phyloP scores from a whole-genome alignment of 2,888 invertebrate species.

The Mesoligia furuncula region DNA sequence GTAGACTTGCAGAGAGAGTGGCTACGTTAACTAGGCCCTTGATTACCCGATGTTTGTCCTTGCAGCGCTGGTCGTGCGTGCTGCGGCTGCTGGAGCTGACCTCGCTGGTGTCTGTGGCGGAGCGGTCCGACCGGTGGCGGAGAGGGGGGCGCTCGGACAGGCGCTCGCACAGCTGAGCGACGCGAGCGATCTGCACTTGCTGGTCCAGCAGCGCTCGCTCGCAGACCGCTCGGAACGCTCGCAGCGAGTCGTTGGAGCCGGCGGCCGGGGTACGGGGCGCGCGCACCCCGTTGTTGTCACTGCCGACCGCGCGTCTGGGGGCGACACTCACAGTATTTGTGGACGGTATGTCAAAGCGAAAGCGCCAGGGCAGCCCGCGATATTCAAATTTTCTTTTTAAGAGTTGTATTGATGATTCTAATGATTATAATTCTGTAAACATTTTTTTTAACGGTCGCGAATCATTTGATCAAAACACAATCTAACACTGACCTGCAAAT shows the following conservation, averaged over 20 bases:
- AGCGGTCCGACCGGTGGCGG: conserved; percentile 31
- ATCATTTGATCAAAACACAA: not conserved
- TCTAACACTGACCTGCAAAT: not conserved
- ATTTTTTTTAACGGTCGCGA: not conserved
- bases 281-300: conserved; percentile 44
- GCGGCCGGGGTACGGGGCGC: conserved; percentile 43
- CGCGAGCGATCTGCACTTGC: conserved; percentile 79
- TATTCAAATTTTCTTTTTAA: not conserved
- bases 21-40: not conserved
- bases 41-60: conserved; percentile 72
- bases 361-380: not conserved
- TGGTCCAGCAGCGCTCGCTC: conserved; percentile 80
- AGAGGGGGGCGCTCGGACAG: conserved; percentile 68
- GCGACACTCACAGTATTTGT: not conserved
- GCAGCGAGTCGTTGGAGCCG: conserved; percentile 73
- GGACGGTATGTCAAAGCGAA: not conserved
- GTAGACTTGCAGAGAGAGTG: not conserved
- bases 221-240: conserved; percentile 78
- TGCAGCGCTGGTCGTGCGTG: conserved; percentile 65
- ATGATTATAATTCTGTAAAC: not conserved
- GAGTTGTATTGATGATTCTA: not conserved
- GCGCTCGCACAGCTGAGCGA: conserved; percentile 80
- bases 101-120: conserved; percentile 69
- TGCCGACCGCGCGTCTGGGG: conserved; percentile 37
- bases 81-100: conserved; percentile 74